Evolutionary conservation across 2,888 invertebrate species (phyloP), one percentile per base, ranked within the genome.

Genomic region (Chironomus riparius): DNA sequence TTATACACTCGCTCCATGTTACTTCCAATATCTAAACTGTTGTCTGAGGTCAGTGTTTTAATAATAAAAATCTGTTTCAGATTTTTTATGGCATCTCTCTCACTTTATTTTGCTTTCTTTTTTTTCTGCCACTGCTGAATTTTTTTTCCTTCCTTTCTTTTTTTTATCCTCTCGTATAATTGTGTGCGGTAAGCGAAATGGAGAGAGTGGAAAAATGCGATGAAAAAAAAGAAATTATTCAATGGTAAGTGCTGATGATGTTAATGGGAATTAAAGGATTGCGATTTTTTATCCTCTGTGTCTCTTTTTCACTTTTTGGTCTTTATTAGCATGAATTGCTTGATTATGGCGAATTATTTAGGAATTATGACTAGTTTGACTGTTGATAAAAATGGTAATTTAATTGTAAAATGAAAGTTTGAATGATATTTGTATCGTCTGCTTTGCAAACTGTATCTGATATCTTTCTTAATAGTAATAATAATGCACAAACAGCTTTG

Each of bases 11-110:
- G 15, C 7, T 56, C 56, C 56, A 56, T 56, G 18, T 38, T 50
- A 71, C 71, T 28, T 71, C 22, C 72, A 74, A 74, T 74, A 48
- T 68, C 74, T 74, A 74, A 74, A 74, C 24, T 21, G 68, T 74
- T 74, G 74, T 61, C 47, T 38, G 18, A 68, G 74, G 74, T 74
- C 74, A 74, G 74, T 65, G 48, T 47, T 74, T 74, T 68, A 68
- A 68, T 73, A 73, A 73, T 74, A 74, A 74, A 74, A 74, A 74
- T 74, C 61, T 68, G 68, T 24, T 68, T 47, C 22, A 62, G 61
- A 61, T 74, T 74, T 72, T 72, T 72, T 72, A 72, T 72, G 18
- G 72, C 72, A 15, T 50, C 28, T 62, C 56, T 15, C 56, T 56
- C 56, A 7, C 56, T n/a, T 56, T 56, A 5, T 56, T 56, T n/a